A percentile compares a stretch with the other conserved stretches of the same genome.
phyloP scores from a whole-genome alignment of 2,797 vertebrate species.

The Anguilla obscura region DNA sequence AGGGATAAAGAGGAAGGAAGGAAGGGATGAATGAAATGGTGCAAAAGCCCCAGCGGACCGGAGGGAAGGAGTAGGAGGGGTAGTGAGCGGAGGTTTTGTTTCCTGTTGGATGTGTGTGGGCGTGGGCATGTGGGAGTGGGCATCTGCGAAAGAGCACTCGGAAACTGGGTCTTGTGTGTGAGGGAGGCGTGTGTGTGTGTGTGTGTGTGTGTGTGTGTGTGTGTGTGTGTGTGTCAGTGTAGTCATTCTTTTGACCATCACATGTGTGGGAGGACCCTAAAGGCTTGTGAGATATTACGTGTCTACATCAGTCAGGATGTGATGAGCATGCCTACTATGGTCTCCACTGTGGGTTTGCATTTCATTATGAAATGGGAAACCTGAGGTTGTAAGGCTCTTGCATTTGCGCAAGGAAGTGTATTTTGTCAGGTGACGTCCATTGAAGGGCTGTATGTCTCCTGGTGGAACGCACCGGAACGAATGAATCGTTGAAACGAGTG shows the following conservation, averaged over 20 bases:
- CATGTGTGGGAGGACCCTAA: slow-evolving; percentile 16
- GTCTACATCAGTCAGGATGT: neutral
- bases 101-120: slow-evolving; percentile 34
- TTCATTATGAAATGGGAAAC: neutral
- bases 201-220: slow-evolving; percentile 3
- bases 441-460: neutral
- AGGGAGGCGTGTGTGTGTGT: neutral
- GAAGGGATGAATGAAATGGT: slow-evolving; percentile 25
- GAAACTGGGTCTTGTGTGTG: slow-evolving; percentile 16
- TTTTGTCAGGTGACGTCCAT: slow-evolving; percentile 1
- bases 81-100: slow-evolving; percentile 24
- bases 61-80: slow-evolving; percentile 25
- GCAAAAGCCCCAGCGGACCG: neutral
- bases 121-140: slow-evolving; percentile 24
- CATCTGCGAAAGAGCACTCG: slow-evolving; percentile 18
- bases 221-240: neutral
- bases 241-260: neutral
- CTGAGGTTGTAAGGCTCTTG: neutral
- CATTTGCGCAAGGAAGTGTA: neutral
- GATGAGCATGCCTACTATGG: neutral
- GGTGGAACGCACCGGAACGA: slow-evolving; percentile 4
- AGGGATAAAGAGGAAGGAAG: slow-evolving; percentile 1
- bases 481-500: neutral
- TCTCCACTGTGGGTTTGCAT: neutral
- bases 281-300: slow-evolving; percentile 15